These are phyloP conservation scores for Anomalospiza imberbis DNA, from an alignment of 2,797 vertebrate genomes.

Conservation along the genomic window DNA sequence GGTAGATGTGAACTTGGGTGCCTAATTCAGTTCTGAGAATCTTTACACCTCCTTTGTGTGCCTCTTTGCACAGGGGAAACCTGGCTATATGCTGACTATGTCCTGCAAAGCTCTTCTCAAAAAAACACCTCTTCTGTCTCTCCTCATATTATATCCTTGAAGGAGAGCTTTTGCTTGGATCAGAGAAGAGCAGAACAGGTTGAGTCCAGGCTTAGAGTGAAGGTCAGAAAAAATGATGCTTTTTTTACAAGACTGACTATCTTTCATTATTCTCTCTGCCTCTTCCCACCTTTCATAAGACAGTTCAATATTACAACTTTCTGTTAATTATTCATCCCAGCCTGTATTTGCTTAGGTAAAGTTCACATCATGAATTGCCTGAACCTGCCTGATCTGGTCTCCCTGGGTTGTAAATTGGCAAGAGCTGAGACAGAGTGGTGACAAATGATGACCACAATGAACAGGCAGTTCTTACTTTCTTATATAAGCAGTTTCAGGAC, in stretches of 20 bases:
- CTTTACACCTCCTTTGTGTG: not conserved
- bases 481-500: not conserved
- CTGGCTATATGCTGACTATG: not conserved
- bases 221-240: not conserved
- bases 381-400: not conserved
- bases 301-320: not conserved
- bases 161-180: not conserved
- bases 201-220: not conserved
- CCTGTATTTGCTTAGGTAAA: not conserved
- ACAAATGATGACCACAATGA: not conserved
- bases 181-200: not conserved
- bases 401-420: not conserved
- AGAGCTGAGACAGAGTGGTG: not conserved
- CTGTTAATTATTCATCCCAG: conserved; percentile 54
- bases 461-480: not conserved
- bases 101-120: not conserved
- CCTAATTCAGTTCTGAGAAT: not conserved
- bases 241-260: not conserved
- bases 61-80: not conserved
- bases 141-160: not conserved
- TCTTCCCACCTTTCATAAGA: not conserved
- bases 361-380: not conserved
- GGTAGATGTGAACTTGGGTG: not conserved
- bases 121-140: fast-evolving
- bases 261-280: not conserved